Evolutionary conservation across 2,888 invertebrate genomes (phyloP).

Genomic region (Drosophila recens): DNA sequence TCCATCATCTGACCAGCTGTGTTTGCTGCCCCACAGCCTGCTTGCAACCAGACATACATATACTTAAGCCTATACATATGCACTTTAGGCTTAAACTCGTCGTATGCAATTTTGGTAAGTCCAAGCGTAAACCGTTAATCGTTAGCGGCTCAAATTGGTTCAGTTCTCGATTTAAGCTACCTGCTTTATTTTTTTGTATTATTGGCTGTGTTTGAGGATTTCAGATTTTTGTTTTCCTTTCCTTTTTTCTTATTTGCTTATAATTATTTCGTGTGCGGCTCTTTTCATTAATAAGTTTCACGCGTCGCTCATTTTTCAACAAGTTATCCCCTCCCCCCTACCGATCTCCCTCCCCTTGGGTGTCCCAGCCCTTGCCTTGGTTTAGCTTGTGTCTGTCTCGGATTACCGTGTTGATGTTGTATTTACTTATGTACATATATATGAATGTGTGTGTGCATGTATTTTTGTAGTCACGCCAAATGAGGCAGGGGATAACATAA

Average conservation of each 20-base stretch:
- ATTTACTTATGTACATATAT: slow-evolving; percentile 46
- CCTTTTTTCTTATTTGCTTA: slow-evolving; percentile 41
- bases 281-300: slow-evolving; percentile 82
- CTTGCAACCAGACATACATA: slow-evolving; percentile 8
- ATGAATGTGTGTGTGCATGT: background rate
- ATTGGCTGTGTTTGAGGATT: slow-evolving; percentile 5
- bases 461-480: slow-evolving; percentile 8
- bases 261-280: slow-evolving; percentile 70
- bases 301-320: slow-evolving; percentile 80
- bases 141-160: slow-evolving; percentile 8
- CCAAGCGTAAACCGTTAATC: slow-evolving; percentile 58
- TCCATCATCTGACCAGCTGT: slow-evolving; percentile 71
- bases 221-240: slow-evolving; percentile 20
- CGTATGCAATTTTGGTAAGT: slow-evolving; percentile 72
- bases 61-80: background rate
- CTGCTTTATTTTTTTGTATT: background rate
- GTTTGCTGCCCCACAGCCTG: slow-evolving; percentile 49
- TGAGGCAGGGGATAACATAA: slow-evolving; percentile 37
- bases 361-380: slow-evolving; percentile 30
- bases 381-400: slow-evolving; percentile 61
- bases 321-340: slow-evolving; percentile 28
- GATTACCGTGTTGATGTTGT: slow-evolving; percentile 78
- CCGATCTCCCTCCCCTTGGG: background rate
- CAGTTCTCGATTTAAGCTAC: slow-evolving; percentile 7
- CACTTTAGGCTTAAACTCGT: slow-evolving; percentile 7